A percentile compares a stretch with the other conserved stretches of the same genome.
These are phyloP conservation scores for Variabilichromis moorii DNA, from an alignment of 2,113 vertebrate species.

Conservation along the genomic window DNA sequence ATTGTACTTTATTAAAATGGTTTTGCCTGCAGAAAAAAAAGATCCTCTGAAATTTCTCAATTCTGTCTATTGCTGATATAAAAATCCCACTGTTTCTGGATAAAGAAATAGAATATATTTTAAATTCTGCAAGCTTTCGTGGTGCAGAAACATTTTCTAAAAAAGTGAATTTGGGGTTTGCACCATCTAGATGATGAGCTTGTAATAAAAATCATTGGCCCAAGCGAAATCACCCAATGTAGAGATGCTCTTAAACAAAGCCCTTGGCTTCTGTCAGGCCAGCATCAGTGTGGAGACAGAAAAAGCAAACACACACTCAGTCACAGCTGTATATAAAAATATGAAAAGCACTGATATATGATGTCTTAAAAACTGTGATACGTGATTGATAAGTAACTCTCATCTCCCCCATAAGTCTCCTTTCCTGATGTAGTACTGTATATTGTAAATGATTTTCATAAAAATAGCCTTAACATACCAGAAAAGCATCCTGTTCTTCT, in stretches of 20 bases:
- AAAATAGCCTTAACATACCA: slow-evolving; percentile 16
- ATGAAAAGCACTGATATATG: neutral
- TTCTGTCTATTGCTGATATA: neutral
- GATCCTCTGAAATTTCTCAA: neutral
- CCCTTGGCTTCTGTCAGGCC: neutral
- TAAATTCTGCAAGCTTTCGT: neutral
- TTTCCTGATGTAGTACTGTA: neutral
- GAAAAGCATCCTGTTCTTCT: neutral
- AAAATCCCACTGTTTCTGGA: neutral
- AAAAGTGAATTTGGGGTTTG: neutral
- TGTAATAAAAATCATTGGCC: neutral
- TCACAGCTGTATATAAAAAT: neutral
- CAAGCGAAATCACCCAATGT: neutral
- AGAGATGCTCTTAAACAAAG: neutral
- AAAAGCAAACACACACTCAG: neutral
- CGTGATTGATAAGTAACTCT: neutral
- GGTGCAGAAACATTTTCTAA: neutral
- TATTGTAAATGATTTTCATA: slow-evolving; percentile 9
- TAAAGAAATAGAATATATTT: neutral
- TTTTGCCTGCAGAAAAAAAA: neutral
- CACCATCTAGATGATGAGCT: neutral
- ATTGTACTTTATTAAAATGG: neutral
- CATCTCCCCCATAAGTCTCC: neutral
- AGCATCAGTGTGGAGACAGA: neutral
- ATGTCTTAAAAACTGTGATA: neutral